Base-by-base conservation (phyloP, 2,888 invertebrate genomes). In the Caenorhabditis sulstoni region DNA sequence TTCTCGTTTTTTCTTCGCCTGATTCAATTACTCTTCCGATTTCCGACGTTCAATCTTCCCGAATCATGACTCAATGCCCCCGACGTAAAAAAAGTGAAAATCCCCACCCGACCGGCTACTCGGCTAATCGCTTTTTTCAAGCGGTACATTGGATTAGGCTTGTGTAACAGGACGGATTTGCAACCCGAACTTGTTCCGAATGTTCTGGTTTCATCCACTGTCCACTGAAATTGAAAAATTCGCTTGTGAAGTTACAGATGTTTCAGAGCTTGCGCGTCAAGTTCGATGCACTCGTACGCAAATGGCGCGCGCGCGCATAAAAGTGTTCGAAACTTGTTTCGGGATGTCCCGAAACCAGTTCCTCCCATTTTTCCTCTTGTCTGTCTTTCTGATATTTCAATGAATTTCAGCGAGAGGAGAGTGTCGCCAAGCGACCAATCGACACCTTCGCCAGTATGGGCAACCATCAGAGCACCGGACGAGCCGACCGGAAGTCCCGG, bases 21-120 rank as follows among this genome's bases (percentile, higher is more conserved):
- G 44, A 64, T 64, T 37, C 53, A 39, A 53, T 64, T 64, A 64
- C 64, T 53, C 41, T 52, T 64, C 41, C 64, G 64, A 44, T 50
- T 23, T 23, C 41, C 49, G 37, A 39, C 18, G 41, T 20, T 57
- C 57, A 37, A 22, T 49, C 22, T 49, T 49, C 49, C 49, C 49
- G 49, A 49, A 49, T 29, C 49, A 49, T 49, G 49, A 49, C 49
- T 49, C 49, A 49, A 49, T 49, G 22, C 22, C 7, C 22, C 22
- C 7, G 1, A 20, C 22, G 3, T 22, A 22, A 49, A 47, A 47
- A 47, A 47, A 47, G 49, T 49, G 49, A 49, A 49, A 49, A 11
- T 9, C 5, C 22, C 22, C 14, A 12, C 18, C 22, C 49, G 16
- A 20, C 22, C 22, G 22, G 22, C 49, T 49, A 22, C 18, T 29